Evolutionary conservation across 2,113 vertebrate species (phyloP).

Genomic region (Herpetotheres cachinnans): DNA sequence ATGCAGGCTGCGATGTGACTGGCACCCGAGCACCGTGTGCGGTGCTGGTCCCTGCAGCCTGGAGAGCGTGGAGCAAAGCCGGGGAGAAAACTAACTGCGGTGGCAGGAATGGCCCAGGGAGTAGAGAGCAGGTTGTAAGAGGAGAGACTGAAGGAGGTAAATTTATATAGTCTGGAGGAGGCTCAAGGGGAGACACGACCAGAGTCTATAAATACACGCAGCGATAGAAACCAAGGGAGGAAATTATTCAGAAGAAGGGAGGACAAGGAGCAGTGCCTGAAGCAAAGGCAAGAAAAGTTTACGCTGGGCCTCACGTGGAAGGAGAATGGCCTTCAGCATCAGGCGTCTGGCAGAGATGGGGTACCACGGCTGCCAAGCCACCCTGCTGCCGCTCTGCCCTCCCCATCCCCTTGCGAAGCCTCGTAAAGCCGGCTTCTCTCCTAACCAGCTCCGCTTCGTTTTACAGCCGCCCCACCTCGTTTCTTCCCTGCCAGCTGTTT

Average conservation of each 20-base stretch:
- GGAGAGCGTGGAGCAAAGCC: neutral
- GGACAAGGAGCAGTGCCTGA: neutral
- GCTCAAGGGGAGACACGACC: slow-evolving; percentile 55
- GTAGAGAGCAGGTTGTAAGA: neutral
- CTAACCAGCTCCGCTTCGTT: neutral
- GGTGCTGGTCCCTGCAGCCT: neutral
- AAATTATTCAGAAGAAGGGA: slow-evolving; percentile 11
- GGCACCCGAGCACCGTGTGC: neutral
- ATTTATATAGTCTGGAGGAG: slow-evolving; percentile 43
- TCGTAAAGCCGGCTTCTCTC: rapidly evolving
- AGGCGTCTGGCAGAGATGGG: rapidly evolving
- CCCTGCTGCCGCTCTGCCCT: neutral
- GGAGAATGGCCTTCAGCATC: neutral
- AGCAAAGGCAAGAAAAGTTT: slow-evolving; percentile 15
- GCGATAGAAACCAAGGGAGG: neutral
- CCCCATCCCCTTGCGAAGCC: neutral
- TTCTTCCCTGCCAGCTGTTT: neutral
- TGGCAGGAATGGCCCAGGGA: slow-evolving; percentile 7
- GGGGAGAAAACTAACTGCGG: neutral
- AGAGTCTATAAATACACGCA: slow-evolving; percentile 33
- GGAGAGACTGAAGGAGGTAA: slow-evolving; percentile 5
- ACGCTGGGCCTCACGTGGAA: neutral
- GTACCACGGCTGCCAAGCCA: neutral
- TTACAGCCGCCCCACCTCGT: neutral
- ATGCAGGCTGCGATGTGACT: neutral